Conservation (phyloP, 2,113 vertebrate genomes). For the Peromyscus californicus region DNA sequence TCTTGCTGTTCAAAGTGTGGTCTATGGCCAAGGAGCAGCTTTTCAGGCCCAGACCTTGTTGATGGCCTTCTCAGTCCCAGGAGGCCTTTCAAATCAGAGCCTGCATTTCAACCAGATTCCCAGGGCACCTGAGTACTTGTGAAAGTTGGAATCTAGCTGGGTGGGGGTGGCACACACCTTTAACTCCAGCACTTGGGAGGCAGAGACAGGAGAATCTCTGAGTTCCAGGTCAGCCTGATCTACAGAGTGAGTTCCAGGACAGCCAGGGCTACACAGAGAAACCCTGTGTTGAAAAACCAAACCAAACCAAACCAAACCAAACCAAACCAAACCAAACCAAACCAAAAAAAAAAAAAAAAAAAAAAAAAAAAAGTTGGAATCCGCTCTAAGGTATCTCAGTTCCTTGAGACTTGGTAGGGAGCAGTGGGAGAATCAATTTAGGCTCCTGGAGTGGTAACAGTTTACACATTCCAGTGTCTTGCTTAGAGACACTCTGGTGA, state of each 20-base stretch:
- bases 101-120: background rate
- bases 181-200: background rate
- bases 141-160: background rate
- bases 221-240: background rate
- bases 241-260: background rate
- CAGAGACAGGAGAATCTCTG: background rate
- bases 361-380: background rate
- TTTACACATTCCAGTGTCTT: background rate
- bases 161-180: background rate
- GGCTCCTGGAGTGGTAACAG: background rate
- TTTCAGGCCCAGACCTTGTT: background rate
- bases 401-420: background rate
- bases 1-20: background rate
- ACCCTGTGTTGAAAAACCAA: background rate
- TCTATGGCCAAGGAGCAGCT: background rate
- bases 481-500: slow-evolving; percentile 46
- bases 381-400: background rate
- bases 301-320: too few species aligned
- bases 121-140: background rate
- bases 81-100: background rate
- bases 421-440: background rate
- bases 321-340: too few species aligned
- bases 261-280: background rate
- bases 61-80: background rate
- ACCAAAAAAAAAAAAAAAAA: background rate